A percentile compares a stretch with the other conserved stretches of the same genome.
Evolutionary conservation across 2,113 vertebrate genomes (phyloP).

Genomic region (Ahaetulla prasina): DNA sequence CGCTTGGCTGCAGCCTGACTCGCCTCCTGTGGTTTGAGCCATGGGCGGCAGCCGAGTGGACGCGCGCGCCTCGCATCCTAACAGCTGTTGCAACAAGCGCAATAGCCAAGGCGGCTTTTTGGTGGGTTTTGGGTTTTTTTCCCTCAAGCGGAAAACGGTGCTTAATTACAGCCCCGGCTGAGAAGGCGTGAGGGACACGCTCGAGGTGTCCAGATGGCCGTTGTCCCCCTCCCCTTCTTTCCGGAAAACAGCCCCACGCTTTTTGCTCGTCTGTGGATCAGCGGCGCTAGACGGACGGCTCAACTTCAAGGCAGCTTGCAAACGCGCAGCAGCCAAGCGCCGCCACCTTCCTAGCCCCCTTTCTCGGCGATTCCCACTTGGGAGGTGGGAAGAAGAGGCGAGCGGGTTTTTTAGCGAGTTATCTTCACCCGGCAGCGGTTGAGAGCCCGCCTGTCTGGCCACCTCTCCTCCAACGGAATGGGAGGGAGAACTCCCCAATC

Average conservation of each 20-base stretch:
- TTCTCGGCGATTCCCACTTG: background rate
- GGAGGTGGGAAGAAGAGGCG: background rate
- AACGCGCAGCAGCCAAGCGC: no score
- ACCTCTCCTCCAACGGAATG: background rate
- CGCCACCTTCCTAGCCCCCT: background rate
- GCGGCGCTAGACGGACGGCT: background rate
- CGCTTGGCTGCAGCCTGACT: background rate
- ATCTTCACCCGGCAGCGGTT: background rate
- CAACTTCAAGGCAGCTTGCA: background rate
- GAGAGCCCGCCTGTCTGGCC: background rate
- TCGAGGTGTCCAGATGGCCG: background rate
- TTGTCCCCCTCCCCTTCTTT: background rate
- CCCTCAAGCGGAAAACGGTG: background rate
- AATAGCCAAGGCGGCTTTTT: background rate
- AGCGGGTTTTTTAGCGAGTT: background rate
- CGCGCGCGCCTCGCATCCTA: no score
- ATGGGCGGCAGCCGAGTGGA: background rate
- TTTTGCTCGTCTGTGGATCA: background rate
- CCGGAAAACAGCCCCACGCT: background rate
- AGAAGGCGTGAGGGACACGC: background rate
- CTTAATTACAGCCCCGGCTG: background rate
- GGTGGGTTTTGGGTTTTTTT: background rate
- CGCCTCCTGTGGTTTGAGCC: background rate
- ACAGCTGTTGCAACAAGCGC: background rate
- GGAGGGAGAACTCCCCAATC: background rate